Evolutionary conservation across 2,113 vertebrate genomes (phyloP).

Genomic region (Sisor rabdophorus): DNA sequence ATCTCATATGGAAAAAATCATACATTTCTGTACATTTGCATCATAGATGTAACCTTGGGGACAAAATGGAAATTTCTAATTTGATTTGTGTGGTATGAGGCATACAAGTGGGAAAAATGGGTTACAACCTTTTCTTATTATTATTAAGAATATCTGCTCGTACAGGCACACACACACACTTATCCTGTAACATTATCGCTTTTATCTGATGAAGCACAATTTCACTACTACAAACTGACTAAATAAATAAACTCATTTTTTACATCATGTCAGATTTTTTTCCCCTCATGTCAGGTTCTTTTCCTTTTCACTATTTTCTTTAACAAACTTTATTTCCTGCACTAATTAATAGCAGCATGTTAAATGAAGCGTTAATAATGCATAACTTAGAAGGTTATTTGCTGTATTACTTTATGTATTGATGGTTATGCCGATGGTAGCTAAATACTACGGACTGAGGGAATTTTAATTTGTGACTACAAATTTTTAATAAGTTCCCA

Average conservation of each 20-base stretch:
- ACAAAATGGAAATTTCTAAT: conserved; percentile 2
- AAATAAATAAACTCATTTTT: neutral
- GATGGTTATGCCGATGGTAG: neutral
- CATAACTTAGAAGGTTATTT: neutral
- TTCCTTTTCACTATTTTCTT: neutral
- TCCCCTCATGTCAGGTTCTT: neutral
- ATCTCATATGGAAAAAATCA: neutral
- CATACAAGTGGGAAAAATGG: neutral
- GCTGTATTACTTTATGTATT: neutral
- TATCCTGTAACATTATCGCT: neutral
- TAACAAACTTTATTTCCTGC: neutral
- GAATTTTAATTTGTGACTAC: neutral
- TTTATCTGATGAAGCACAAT: neutral
- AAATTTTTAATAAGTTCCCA: neutral
- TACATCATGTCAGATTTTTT: too few species aligned
- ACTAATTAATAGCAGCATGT: neutral
- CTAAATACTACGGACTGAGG: neutral
- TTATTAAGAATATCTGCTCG: neutral
- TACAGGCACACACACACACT: neutral
- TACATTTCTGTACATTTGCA: neutral
- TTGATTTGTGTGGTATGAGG: neutral
- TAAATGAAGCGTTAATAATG: neutral
- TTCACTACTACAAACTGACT: neutral
- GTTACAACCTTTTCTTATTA: neutral
- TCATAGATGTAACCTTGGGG: neutral